A percentile compares a stretch with the other conserved stretches of the same genome.
phyloP scores from a whole-genome alignment of 2,888 invertebrate species.

The Peribatodes rhomboidaria region DNA sequence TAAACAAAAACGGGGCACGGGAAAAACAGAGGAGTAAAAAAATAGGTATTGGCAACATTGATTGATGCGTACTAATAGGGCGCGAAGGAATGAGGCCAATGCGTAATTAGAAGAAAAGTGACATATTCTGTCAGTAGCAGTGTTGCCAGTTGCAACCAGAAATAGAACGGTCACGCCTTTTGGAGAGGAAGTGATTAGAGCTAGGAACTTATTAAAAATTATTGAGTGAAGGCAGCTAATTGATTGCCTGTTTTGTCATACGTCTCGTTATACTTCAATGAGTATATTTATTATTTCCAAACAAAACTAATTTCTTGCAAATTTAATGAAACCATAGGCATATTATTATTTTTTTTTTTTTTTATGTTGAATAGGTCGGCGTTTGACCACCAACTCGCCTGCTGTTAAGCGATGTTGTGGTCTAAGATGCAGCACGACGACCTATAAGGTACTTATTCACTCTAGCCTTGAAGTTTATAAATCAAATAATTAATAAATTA shows the following conservation, averaged over 20 bases:
- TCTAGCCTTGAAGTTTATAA: too few species aligned
- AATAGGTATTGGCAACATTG: slow-evolving; percentile 87
- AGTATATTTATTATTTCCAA: too few species aligned
- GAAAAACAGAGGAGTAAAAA: slow-evolving; percentile 81
- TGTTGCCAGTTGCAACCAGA: slow-evolving; percentile 71
- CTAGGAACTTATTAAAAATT: slow-evolving; percentile 84
- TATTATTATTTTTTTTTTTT: too few species aligned
- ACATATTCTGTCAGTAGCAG: slow-evolving; percentile 84
- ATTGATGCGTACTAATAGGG: slow-evolving; percentile 87
- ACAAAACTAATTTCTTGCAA: too few species aligned
- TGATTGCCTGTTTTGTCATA: slow-evolving; percentile 67
- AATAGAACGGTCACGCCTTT: slow-evolving; percentile 84
- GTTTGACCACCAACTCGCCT: too few species aligned
- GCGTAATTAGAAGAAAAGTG: slow-evolving; percentile 85
- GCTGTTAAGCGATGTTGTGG: too few species aligned
- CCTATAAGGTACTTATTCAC: too few species aligned
- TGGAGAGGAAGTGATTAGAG: slow-evolving; percentile 84
- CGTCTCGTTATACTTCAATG: slow-evolving; percentile 55
- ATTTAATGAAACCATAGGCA: too few species aligned
- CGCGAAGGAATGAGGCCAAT: slow-evolving; percentile 84
- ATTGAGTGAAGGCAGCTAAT: slow-evolving; percentile 84
- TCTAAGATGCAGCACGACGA: too few species aligned
- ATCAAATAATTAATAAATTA: too few species aligned
- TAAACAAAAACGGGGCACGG: slow-evolving; percentile 82
- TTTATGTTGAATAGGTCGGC: too few species aligned